Conservation (phyloP, 2,113 vertebrate genomes). For the Gila orcuttii region DNA sequence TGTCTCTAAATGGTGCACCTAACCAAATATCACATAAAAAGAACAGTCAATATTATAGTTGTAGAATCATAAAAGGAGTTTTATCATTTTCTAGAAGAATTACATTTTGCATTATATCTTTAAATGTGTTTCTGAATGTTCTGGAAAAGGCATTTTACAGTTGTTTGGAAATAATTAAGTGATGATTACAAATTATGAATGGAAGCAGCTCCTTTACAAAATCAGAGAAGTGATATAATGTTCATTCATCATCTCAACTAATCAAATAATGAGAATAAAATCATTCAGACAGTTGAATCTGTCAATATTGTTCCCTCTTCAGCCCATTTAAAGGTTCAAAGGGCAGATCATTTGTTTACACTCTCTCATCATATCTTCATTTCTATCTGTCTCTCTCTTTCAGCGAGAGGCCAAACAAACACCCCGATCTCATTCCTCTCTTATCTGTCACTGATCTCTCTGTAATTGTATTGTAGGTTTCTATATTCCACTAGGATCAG, state of each 20-base stretch:
- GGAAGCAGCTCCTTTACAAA: background rate
- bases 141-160: too few relatives aligned
- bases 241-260: background rate
- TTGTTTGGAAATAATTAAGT: too few relatives aligned
- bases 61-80: background rate
- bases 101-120: too few relatives aligned
- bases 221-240: background rate
- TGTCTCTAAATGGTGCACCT: background rate
- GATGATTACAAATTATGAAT: background rate
- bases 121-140: too few relatives aligned
- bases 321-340: slow-evolving; percentile 52
- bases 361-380: slow-evolving; percentile 45
- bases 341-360: slow-evolving; percentile 50
- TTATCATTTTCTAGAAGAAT: background rate
- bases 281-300: background rate
- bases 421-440: slow-evolving; percentile 42
- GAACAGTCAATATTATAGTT: background rate
- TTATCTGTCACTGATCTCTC: slow-evolving; percentile 49
- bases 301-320: slow-evolving; percentile 27
- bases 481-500: slow-evolving; percentile 38
- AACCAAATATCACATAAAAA: background rate
- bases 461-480: slow-evolving; percentile 42
- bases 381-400: slow-evolving; percentile 47
- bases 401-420: slow-evolving; percentile 49
- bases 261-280: background rate